Base-by-base conservation (phyloP, 1,140 invertebrate species). In the Tetramorium simillimum region DNA sequence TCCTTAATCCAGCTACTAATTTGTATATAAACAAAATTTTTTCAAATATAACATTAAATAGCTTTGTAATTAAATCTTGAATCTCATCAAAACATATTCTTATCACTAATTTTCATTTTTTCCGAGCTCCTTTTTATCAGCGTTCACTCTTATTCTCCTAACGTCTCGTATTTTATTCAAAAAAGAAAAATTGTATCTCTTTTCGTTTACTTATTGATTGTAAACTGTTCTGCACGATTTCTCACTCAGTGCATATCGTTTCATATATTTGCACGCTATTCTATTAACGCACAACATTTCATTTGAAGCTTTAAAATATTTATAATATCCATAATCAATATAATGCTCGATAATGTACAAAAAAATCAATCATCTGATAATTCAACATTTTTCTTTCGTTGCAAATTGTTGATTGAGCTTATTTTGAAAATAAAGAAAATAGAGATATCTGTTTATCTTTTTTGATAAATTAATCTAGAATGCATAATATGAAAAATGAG, bases 401-500 rank as follows among this genome's bases (percentile, higher is more conserved):
- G 24, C 14, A 14, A 58, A 73, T 56, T 51, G 4, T 40, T 56
- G 18, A 37, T 21, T 49, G 21, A 62, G 62, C 76, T 80, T 63
- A 28, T 89, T 75, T 69, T 53, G 21, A 56, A 81, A 81, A 49
- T 49, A 69, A 86, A 69, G 12, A 82, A 84, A 28, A 89, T 84
- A 28, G 24, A 89, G 56, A 78, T 53, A 69, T 69, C 49, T 24
- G 5, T 49, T 28, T 69, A 58, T 72, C 73, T 62, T 53, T 28
- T 49, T 37, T 16, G 14, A 40, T 60, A 10, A 87, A 89, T 60
- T 78, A 62, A 63, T 78, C 69, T 89, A 72, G 28, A 63, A 72
- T 78, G 63, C 21, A 65, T 69, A 40, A 58, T 87, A 58, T 87
- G 84, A 37, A 89, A 90, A 90, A 89, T 76, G 73, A 84, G 7